Conservation (phyloP, 1,140 invertebrate species). For the Brevipalpus yothersi region DNA sequence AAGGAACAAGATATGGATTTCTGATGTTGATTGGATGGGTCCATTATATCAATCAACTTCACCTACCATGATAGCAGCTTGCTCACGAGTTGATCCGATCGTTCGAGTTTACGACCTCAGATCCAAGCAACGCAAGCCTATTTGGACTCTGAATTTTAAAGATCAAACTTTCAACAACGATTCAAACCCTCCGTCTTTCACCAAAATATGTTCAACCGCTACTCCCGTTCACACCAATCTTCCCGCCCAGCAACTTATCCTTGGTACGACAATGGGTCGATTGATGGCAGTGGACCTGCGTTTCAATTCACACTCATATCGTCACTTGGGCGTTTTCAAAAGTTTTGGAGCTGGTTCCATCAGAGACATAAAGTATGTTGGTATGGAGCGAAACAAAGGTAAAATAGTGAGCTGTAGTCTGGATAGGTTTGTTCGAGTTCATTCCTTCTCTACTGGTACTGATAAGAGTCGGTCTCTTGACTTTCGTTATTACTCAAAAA, state of each 20-base stretch:
- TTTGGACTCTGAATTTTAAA: slow-evolving; percentile 7
- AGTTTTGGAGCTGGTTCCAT: slow-evolving; percentile 9
- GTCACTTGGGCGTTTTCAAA: slow-evolving; percentile 6
- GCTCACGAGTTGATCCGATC: slow-evolving; percentile 4
- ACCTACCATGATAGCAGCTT: slow-evolving; percentile 8
- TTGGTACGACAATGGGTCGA: slow-evolving; percentile 9
- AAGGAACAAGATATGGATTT: neutral
- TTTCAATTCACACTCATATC: slow-evolving; percentile 3
- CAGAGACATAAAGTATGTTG: slow-evolving; percentile 8
- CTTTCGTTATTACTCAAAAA: slow-evolving; percentile 8
- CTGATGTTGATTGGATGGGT: slow-evolving; percentile 8
- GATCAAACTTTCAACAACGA: slow-evolving; percentile 7
- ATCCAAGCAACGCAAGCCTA: neutral
- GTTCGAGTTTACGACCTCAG: slow-evolving; percentile 9
- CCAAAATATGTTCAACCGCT: slow-evolving; percentile 3
- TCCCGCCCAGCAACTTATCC: slow-evolving; percentile 1
- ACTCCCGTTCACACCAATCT: neutral
- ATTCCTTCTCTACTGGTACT: slow-evolving; percentile 4
- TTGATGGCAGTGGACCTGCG: slow-evolving; percentile 9
- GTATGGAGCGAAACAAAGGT: neutral
- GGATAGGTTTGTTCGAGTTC: slow-evolving; percentile 9
- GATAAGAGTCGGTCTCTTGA: slow-evolving; percentile 2
- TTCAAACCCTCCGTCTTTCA: slow-evolving; percentile 7
- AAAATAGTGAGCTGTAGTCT: slow-evolving; percentile 9
- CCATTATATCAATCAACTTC: neutral